These are phyloP conservation scores for Uria aalge DNA, from an alignment of 2,113 vertebrate species.

Conservation along the genomic window DNA sequence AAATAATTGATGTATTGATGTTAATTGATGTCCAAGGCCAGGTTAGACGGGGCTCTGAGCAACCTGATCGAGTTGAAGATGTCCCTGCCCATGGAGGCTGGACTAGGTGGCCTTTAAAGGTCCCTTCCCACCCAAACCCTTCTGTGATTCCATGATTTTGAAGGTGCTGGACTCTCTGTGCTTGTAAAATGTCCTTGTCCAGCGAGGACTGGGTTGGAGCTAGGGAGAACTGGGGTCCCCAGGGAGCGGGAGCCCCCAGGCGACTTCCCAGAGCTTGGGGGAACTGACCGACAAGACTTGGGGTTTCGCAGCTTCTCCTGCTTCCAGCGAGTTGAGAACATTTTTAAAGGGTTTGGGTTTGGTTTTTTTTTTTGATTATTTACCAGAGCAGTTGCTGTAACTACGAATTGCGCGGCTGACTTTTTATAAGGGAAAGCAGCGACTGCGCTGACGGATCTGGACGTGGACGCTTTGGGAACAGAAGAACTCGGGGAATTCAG, in stretches of 20 bases:
- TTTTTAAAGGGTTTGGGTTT: neutral
- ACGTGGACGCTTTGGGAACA: accelerated
- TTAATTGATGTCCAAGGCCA: neutral
- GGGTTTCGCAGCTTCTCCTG: neutral
- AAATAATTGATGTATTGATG: neutral
- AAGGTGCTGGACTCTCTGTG: neutral
- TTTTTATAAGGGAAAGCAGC: neutral
- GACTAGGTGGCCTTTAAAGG: neutral
- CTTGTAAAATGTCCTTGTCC: neutral
- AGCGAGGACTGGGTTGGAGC: neutral
- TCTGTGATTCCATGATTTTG: neutral
- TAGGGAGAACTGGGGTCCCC: neutral
- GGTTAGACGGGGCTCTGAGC: neutral
- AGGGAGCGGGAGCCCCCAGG: accelerated
- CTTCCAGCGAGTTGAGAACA: neutral
- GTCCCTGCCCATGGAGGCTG: neutral
- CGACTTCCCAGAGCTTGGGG: neutral
- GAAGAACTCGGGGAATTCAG: accelerated
- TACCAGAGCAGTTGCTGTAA: neutral
- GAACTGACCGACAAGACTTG: too few relatives aligned
- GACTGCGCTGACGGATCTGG: neutral
- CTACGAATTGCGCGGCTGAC: neutral
- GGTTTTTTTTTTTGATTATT: neutral
- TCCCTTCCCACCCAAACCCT: neutral
- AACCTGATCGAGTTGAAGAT: neutral